Conservation (phyloP, 2,888 invertebrate genomes). For the Thera obeliscata region DNA sequence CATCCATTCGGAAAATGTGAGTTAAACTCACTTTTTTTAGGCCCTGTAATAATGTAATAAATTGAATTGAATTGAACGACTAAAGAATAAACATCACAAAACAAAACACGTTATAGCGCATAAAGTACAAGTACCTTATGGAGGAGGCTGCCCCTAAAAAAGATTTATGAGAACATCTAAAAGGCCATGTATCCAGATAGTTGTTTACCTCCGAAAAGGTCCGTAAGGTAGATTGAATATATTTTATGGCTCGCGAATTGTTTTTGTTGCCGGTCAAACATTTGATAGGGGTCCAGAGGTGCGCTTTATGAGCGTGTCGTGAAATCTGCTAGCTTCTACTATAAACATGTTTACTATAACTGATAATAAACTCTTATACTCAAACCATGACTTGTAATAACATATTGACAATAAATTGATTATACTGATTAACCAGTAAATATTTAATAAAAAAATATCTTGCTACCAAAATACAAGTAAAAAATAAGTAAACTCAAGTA, state of each 20-base stretch:
- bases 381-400: too few relatives aligned
- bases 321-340: conserved; percentile 1
- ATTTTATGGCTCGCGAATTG: conserved; percentile 39
- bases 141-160: conserved; percentile 34
- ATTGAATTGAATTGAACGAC: too few relatives aligned
- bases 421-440: too few relatives aligned
- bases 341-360: conserved; percentile 5
- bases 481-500: too few relatives aligned
- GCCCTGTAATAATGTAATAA: too few relatives aligned
- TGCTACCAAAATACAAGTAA: too few relatives aligned
- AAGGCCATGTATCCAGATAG: conserved; percentile 45
- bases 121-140: conserved; percentile 34
- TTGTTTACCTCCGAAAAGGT: conserved; percentile 48
- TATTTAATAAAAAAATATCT: too few relatives aligned
- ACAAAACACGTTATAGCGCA: neutral
- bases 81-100: too few relatives aligned
- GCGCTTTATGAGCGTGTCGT: conserved; percentile 26
- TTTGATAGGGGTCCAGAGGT: conserved; percentile 34
- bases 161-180: conserved; percentile 49
- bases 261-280: conserved; percentile 30
- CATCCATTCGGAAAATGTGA: neutral
- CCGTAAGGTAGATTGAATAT: conserved; percentile 43
- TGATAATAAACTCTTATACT: neutral
- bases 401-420: too few relatives aligned
- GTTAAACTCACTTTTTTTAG: too few relatives aligned